These are phyloP conservation scores for Sebastes baramenuke DNA, from an alignment of 2,797 vertebrate genomes.

Conservation along the genomic window DNA sequence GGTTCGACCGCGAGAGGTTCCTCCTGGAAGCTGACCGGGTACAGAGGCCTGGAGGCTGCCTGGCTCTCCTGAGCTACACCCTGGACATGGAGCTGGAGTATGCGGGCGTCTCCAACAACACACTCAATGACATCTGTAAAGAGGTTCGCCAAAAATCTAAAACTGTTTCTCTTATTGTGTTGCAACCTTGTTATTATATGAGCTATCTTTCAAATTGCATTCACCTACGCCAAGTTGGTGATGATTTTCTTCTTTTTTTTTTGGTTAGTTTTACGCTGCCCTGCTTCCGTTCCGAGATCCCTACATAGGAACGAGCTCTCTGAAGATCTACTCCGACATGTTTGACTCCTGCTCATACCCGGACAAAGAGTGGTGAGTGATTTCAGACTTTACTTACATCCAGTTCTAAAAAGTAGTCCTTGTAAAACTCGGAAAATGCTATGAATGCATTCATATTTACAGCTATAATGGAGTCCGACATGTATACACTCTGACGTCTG, in stretches of 20 bases:
- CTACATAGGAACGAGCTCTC: constrained; percentile 24
- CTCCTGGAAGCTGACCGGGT: constrained; percentile 76
- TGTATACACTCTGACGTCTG: background rate
- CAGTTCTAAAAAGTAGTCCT: background rate
- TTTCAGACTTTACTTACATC: background rate
- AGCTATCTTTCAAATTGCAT: background rate
- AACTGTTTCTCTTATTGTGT: background rate
- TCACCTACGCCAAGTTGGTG: background rate
- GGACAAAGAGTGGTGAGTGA: constrained; percentile 83
- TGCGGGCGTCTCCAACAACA: constrained; percentile 38
- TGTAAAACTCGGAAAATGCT: background rate
- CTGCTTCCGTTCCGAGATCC: constrained; percentile 50
- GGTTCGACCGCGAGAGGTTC: constrained; percentile 80
- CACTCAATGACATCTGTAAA: constrained; percentile 72
- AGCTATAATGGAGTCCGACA: background rate
- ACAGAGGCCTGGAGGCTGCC: constrained; percentile 78
- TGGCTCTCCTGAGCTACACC: constrained; percentile 80
- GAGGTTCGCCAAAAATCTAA: constrained; percentile 71
- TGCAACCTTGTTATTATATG: background rate
- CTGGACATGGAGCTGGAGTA: constrained; percentile 74
- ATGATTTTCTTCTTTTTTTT: background rate
- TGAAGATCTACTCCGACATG: constrained; percentile 64
- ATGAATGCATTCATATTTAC: background rate
- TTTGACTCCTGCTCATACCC: constrained; percentile 75
- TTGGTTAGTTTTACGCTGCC: constrained; percentile 54